Base-by-base conservation (phyloP, 2,888 invertebrate genomes). In the Dicyrtomina minuta region DNA sequence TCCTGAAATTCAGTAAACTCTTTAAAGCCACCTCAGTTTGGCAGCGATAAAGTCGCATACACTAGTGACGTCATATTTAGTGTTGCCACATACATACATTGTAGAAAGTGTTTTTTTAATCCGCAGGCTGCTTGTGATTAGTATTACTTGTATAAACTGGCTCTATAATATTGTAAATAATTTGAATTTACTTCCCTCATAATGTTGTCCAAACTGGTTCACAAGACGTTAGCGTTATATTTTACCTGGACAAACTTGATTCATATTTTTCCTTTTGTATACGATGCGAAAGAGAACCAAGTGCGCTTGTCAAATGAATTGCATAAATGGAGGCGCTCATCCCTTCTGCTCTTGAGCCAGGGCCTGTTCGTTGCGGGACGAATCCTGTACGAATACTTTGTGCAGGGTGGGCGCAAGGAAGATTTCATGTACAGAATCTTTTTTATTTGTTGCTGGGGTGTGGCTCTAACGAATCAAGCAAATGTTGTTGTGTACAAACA, bases 191-290 rank as follows among this genome's bases (percentile, higher is more conserved):
- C n/a, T n/a, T n/a, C n/a, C n/a, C n/a, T n/a, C n/a, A n/a, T n/a
- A n/a, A 33, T 33, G 33, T 8, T 33, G 33, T 33, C 55, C n/a
- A 22, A 26, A 55, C 4, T 22, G 15, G 55, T 55, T 2, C 55
- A 26, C 55, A 22, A 26, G 12, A 26, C 27, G 6, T 26, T 55
- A 3, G 5, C 24, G 4, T 26, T 22, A 15, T 55, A 55, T 55
- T 55, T 55, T 26, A 22, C 15, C 15, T 55, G 55, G 55, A 24
- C 55, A n/a, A 55, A 55, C 24, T 26, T 26, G 1, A 22, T 55
- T 26, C 55, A 55, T 12, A 55, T 55, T 26, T 55, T 26, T n/a
- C 55, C 55, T 22, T 55, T 26, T 27, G 26, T 24, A 3, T 55
- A 55, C 26, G 27, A 55, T n/a, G 15, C 4, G 6, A n/a, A 26